A percentile compares a stretch with the other conserved stretches of the same genome.
Conservation (phyloP, 2,797 vertebrate species). For the Jordanella pulchra region DNA sequence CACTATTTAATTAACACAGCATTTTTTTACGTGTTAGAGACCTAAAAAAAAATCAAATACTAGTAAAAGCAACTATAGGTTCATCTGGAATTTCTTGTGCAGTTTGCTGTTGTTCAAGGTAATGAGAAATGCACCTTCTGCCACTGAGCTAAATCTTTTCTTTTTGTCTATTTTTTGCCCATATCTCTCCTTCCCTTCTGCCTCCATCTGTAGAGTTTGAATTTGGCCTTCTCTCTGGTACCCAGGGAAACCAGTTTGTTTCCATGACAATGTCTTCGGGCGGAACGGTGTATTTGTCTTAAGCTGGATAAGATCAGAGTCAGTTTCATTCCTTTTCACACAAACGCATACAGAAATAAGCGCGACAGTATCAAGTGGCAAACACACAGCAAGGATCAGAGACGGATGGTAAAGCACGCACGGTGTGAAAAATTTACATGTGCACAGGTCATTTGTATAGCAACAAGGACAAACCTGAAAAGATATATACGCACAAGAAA, state of each 20-base stretch:
- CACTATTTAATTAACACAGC: background rate
- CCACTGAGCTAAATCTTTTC: slow-evolving; percentile 41
- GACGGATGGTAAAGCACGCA: slow-evolving; percentile 9
- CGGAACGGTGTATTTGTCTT: slow-evolving; percentile 78
- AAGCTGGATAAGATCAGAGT: slow-evolving; percentile 78
- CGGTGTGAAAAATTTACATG: slow-evolving; percentile 6
- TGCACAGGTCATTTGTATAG: slow-evolving; percentile 23
- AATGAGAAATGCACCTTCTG: slow-evolving; percentile 32
- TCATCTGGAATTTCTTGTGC: background rate
- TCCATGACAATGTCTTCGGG: slow-evolving; percentile 80
- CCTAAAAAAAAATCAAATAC: no score
- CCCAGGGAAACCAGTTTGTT: slow-evolving; percentile 78
- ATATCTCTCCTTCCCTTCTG: slow-evolving; percentile 39
- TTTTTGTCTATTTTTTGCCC: slow-evolving; percentile 48
- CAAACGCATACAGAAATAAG: slow-evolving; percentile 26
- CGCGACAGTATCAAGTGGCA: slow-evolving; percentile 34
- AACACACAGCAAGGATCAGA: slow-evolving; percentile 14
- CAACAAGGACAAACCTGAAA: slow-evolving; percentile 18
- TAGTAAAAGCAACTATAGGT: background rate
- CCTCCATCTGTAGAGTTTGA: slow-evolving; percentile 41
- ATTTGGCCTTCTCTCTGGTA: slow-evolving; percentile 71
- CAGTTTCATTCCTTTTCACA: slow-evolving; percentile 68
- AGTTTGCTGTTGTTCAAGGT: background rate
- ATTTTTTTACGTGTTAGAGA: background rate
- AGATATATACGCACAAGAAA: slow-evolving; percentile 15